Conservation (phyloP, 1,140 invertebrate genomes). For the Drosophila yakuba region DNA sequence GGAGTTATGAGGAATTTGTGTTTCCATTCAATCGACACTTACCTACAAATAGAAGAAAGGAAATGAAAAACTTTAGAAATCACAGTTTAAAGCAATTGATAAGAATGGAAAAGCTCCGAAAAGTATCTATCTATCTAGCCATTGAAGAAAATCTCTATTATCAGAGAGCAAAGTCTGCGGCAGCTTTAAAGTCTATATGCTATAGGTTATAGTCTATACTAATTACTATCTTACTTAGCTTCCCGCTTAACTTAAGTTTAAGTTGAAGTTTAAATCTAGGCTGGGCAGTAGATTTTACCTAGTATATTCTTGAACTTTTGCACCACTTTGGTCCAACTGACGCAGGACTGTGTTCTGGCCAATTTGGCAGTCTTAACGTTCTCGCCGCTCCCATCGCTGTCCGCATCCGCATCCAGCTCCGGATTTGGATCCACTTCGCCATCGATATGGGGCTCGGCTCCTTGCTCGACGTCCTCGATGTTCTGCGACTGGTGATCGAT, state of each 20-base stretch:
- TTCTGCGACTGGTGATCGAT: conserved; percentile 17
- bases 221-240: too few species aligned
- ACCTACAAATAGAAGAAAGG: conserved; percentile 60
- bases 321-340: conserved; percentile 84
- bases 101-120: background rate
- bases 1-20: conserved; percentile 15
- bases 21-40: conserved; percentile 48
- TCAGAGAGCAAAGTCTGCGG: too few species aligned
- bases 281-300: conserved; percentile 58
- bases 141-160: too few species aligned
- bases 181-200: too few species aligned
- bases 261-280: too few species aligned
- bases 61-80: conserved; percentile 13
- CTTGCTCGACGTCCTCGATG: conserved; percentile 53
- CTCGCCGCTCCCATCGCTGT: conserved; percentile 42
- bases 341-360: conserved; percentile 76
- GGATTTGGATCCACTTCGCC: background rate
- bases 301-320: conserved; percentile 82
- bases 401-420: conserved; percentile 8
- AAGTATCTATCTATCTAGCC: too few species aligned
- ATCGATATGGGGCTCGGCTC: conserved; percentile 41
- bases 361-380: conserved; percentile 70
- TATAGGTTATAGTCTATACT: too few species aligned
- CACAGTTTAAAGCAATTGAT: background rate
- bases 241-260: too few species aligned